Base-by-base conservation (phyloP, 2,888 invertebrate species). In the Cataglyphis rosenhaueri region DNA sequence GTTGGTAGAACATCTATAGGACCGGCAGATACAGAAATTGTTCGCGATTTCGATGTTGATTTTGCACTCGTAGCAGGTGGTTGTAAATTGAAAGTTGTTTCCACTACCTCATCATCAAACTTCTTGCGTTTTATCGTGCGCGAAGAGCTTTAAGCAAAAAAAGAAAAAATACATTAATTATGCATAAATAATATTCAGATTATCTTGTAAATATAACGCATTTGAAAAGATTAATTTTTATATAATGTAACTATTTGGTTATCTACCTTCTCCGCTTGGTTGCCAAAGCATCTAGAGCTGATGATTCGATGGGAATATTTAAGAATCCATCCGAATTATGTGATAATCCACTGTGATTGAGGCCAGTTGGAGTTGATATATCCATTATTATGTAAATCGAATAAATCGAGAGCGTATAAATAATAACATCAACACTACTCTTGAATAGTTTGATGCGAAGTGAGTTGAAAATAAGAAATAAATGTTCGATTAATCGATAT, bases 41-140 rank as follows among this genome's bases (percentile, higher is more conserved):
- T 93, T 65, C 94, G 88, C 3, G 94, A 93, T 38, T 94, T 91
- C 21, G 94, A 92, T 83, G 89, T 90, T 1, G 94, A 92, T 82
- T 94, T 94, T 38, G 93, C 88, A 66, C 92, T 92, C 18, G 94
- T 89, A 0, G 94, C 89, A 3, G 94, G 91, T 32, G 94, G 94
- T 86, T 94, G 94, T 10, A 94, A 91, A 76, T 94, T 94, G 76
- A 94, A 94, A 3, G 94, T 94, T 10, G 94, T 94, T 91, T 99
- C 99, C 0, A 99, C 99, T 82, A 99, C 95, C 95, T 99, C 99
- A 96, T 99, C 99, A 93, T 99, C 99, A 95, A 99, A 99, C 91
- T 99, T 97, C 91, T 98, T 97, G 0, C 99, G 96, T 94, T 99
- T 99, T 91, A 99, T 99, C 1, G 99, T 99, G 83, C 99, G 96